These are phyloP conservation scores for Mallotus villosus DNA, from an alignment of 2,797 vertebrate species.

Conservation along the genomic window DNA sequence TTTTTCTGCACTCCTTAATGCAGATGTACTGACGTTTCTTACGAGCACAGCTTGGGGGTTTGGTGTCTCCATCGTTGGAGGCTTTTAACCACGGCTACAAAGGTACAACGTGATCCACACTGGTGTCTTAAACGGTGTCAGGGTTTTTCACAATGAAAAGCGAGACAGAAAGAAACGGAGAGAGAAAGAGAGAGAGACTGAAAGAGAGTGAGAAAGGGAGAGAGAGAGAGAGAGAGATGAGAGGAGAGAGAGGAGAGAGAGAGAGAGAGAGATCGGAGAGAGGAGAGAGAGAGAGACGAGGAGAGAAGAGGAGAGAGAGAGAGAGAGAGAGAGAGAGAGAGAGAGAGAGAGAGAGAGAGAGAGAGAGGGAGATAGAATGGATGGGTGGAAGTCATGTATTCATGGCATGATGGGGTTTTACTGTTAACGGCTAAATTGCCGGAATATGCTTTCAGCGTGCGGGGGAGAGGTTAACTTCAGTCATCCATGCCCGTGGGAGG, in stretches of 20 bases:
- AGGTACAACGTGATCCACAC: background rate
- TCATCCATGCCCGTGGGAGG: slow-evolving; percentile 41
- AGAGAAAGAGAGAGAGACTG: background rate
- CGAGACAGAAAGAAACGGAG: background rate
- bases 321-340: background rate
- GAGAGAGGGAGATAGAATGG: slow-evolving; percentile 21
- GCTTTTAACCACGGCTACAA: background rate
- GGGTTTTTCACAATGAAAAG: background rate
- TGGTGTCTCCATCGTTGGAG: background rate
- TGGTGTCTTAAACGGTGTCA: background rate
- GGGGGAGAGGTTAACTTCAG: slow-evolving; percentile 55
- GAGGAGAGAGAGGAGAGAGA: slow-evolving; percentile 15
- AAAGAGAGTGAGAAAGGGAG: slow-evolving; percentile 2
- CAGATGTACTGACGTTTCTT: background rate
- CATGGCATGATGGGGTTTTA: slow-evolving; percentile 23
- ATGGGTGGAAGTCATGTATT: slow-evolving; percentile 31
- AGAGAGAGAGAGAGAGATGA: slow-evolving; percentile 1
- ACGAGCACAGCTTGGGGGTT: background rate
- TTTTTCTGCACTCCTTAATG: background rate
- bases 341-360: slow-evolving; percentile 1
- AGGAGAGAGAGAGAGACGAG: background rate
- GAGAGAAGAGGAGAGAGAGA: background rate
- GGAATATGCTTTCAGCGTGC: slow-evolving; percentile 40
- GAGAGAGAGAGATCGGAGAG: slow-evolving; percentile 5
- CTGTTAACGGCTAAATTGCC: slow-evolving; percentile 50